Base-by-base conservation (phyloP, 2,888 invertebrate genomes). In the Hymenopus coronatus region DNA sequence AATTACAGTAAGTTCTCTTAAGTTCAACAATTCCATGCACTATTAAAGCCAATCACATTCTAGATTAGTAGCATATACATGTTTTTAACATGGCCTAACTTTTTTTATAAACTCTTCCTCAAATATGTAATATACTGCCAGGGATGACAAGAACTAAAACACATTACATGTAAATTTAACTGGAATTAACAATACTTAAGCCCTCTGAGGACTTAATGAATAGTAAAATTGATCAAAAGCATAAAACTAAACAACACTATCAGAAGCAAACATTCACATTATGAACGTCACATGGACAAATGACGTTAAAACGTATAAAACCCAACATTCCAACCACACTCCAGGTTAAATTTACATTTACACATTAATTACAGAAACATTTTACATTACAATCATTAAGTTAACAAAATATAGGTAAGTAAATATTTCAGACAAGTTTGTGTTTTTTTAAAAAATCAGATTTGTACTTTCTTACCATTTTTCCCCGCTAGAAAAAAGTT, bases 371-470 rank as follows among this genome's bases (percentile, higher is more conserved):
- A 88, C 54, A 25, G 30, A 28, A 88, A 81, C 84, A 70, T 84
- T 88, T 88, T 84, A 88, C 88, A 70, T 88, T 70, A 70, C 88
- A 88, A 28, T 84, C 70, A 84, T 84, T 30, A 88, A 88, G 84
- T 88, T 89, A 90, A 90, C 89, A 90, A 90, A 90, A 90, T 90
- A 90, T 88, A 90, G 89, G 86, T 89, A 89, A 88, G 85, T 89
- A 86, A 89, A 88, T 87, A 88, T 87, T 89, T 88, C 88, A 33
- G 83, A 83, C 30, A 83, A 82, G 27, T 86, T 83, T 70, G 54
- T 70, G 40, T 84, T 83, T 88, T 82, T 88, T 87, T 82, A 40
- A 88, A 90, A 90, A 89, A 90, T 88, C 90, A 89, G 89, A 90
- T 90, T 90, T 90, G 90, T 90, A 90, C 90, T 90, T 70, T 88